phyloP scores from a whole-genome alignment of 2,888 invertebrate genomes.

The Vandiemenella viatica region DNA sequence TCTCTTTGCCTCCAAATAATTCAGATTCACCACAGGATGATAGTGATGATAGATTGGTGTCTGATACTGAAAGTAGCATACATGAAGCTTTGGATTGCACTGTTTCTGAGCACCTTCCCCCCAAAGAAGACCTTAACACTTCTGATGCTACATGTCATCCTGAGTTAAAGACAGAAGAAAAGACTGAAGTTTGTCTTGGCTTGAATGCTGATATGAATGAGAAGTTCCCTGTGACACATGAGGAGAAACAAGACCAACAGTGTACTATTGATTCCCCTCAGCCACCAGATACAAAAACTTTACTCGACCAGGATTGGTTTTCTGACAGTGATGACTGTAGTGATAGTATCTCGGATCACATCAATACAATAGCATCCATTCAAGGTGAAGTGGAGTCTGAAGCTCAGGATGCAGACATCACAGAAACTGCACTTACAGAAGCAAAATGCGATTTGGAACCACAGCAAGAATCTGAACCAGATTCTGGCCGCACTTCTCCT shows the following conservation, averaged over 20 bases:
- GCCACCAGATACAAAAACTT: constrained; percentile 20
- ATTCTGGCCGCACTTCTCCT: neutral
- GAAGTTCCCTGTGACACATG: neutral
- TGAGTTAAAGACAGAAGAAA: neutral
- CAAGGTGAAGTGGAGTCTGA: neutral
- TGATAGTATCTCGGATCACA: constrained; percentile 11
- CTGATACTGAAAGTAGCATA: too few species aligned
- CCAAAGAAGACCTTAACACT: neutral
- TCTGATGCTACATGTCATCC: too few species aligned
- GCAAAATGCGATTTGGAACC: neutral
- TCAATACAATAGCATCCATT: constrained; percentile 10
- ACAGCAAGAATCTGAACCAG: constrained; percentile 2
- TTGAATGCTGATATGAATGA: neutral
- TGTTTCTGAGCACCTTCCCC: neutral
- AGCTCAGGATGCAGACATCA: neutral
- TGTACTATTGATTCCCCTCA: neutral
- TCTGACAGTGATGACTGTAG: constrained; percentile 28
- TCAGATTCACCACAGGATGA: neutral
- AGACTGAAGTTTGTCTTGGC: too few species aligned
- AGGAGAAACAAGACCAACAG: neutral
- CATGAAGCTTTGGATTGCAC: neutral
- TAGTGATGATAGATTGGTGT: too few species aligned
- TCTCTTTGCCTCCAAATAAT: neutral
- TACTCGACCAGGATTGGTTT: constrained; percentile 29
- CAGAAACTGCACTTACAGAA: neutral